Evolutionary conservation across 2,113 vertebrate species (phyloP), one percentile per base, ranked within the genome.

Genomic region (Gadus macrocephalus): DNA sequence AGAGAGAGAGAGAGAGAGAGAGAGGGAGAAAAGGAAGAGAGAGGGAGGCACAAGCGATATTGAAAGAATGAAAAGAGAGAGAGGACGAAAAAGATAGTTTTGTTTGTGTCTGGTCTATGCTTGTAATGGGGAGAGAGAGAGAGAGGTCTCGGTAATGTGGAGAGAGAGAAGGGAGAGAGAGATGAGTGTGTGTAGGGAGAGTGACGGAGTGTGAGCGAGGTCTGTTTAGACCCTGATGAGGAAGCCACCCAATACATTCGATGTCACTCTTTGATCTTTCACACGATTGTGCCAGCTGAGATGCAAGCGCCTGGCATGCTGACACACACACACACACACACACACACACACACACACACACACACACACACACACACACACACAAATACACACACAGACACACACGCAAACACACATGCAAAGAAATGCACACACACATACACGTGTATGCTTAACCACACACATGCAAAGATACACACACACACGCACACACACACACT

Each of bases 201-300:
- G 28, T 20, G 20, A 20, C 20, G 28, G 28, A 31, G 28, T 31
- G 28, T 31, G 42, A 49, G 42, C 11, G 6, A 49, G 56, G 71
- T 79, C 75, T 73, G 77, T 69, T 83, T 73, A 78, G 78, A 78
- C 65, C 20, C 63, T 68, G 69, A 83, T 68, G 69, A 73, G 70
- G 78, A 78, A 76, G 78, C 68, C 62, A 59, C 71, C 79, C 68
- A 22, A 74, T 72, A 76, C 68, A 80, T 80, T 80, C 80, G 72
- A 85, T 81, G 78, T 73, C 65, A 25, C 69, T 77, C 60, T 74
- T 75, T 81, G 71, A 80, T 81, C 75, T 72, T 71, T 78, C 56
- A 69, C 56, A 67, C 66, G 6, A 8, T 8, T 49, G 42, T 49
- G 11, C 11, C 42, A 49, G 42, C 11, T 49, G 42, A 49, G 42